These are phyloP conservation scores for Metacarcinus magister DNA, from an alignment of 2,888 invertebrate genomes.

Conservation along the genomic window DNA sequence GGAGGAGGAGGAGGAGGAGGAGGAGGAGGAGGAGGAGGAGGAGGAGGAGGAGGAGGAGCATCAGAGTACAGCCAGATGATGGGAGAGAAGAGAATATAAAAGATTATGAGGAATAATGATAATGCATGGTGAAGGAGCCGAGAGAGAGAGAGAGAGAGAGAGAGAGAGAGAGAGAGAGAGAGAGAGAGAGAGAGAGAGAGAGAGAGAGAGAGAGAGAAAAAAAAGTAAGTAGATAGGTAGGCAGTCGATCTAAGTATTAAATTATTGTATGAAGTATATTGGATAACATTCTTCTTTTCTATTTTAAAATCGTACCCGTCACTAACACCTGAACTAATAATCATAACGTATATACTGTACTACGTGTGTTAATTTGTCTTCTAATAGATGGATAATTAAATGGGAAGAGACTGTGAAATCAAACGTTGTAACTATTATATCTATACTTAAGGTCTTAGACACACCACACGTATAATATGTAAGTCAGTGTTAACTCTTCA, in stretches of 20 bases:
- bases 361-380: not conserved
- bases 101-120: not conserved
- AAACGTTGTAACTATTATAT: not conserved
- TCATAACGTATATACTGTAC: too few relatives aligned
- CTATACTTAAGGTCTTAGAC: not conserved
- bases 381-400: not conserved
- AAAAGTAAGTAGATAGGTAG: not conserved
- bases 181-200: constrained; percentile 63
- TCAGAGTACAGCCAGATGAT: not conserved
- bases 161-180: constrained; percentile 68
- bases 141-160: constrained; percentile 17
- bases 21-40: not conserved
- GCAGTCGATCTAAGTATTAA: not conserved
- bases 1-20: not conserved
- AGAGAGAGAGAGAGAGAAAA: not conserved
- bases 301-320: too few relatives aligned
- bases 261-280: too few relatives aligned
- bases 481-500: not conserved
- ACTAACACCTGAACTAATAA: too few relatives aligned
- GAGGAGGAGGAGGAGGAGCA: constrained; percentile 31
- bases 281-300: too few relatives aligned
- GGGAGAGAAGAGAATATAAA: not conserved
- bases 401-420: not conserved
- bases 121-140: not conserved
- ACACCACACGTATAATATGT: not conserved